phyloP scores from a whole-genome alignment of 2,888 invertebrate species.

The Criorhina ranunculi region DNA sequence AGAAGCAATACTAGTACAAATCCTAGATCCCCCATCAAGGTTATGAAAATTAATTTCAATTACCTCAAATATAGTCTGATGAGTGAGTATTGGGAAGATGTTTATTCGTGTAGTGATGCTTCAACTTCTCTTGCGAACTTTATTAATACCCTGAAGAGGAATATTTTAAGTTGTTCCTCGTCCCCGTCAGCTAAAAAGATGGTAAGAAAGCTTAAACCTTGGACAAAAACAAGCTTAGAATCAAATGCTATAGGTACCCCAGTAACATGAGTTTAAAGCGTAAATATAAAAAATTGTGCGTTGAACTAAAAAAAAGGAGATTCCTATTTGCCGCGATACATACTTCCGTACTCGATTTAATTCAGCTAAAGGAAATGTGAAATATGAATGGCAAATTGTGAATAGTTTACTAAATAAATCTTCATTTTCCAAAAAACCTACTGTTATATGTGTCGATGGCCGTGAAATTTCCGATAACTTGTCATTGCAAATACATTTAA shows the following conservation, averaged over 20 bases:
- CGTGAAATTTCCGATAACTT: background rate
- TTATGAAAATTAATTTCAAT: too few species aligned
- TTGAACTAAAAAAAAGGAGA: background rate
- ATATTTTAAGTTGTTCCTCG: too few species aligned
- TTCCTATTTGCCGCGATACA: constrained; percentile 14
- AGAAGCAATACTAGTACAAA: background rate
- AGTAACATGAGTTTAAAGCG: too few species aligned
- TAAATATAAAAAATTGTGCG: too few species aligned
- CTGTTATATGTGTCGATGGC: background rate
- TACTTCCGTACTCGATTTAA: constrained; percentile 10
- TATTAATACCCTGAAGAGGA: too few species aligned
- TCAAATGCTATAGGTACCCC: too few species aligned
- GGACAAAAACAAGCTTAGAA: too few species aligned
- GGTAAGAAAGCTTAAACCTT: too few species aligned
- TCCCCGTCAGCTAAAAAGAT: too few species aligned
- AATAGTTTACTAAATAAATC: background rate
- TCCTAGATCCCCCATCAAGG: background rate
- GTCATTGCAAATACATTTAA: constrained; percentile 22
- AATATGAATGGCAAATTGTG: constrained; percentile 3
- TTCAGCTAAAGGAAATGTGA: constrained; percentile 13
- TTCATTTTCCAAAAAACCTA: background rate
- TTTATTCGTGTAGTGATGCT: background rate
- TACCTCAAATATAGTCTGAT: too few species aligned
- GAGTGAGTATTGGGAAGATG: too few species aligned
- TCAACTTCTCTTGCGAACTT: too few species aligned